Percentiles rank a stretch among this genome's conserved stretches.
Evolutionary conservation across 2,888 invertebrate genomes (phyloP).

Genomic region (Adelognathus sp.): DNA sequence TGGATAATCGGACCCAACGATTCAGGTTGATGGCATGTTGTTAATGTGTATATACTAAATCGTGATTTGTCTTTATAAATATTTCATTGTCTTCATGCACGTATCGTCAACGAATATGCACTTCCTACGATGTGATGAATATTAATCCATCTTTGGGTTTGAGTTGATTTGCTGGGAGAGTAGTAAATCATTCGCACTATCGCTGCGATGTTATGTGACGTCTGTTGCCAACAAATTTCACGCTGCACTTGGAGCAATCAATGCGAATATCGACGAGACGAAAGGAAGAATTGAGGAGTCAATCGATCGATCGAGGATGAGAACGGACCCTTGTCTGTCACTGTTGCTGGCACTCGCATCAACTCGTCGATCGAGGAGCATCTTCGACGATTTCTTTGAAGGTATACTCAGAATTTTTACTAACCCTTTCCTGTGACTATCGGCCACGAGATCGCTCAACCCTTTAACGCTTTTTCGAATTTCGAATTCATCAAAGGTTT

Average conservation of each 20-base stretch:
- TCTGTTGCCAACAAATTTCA: not conserved
- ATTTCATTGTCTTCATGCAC: too few species aligned
- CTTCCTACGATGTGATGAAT: not conserved
- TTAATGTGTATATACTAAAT: too few species aligned
- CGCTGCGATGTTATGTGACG: not conserved
- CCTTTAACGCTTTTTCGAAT: not conserved
- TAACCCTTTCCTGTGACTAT: not conserved
- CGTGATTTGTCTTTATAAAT: too few species aligned
- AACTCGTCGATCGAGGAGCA: not conserved
- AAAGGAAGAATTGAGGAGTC: not conserved
- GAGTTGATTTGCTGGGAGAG: not conserved
- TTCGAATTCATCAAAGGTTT: not conserved
- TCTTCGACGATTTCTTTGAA: not conserved
- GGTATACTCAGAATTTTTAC: conserved; percentile 4
- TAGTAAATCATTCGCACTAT: not conserved
- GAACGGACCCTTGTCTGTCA: conserved; percentile 7
- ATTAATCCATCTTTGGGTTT: not conserved
- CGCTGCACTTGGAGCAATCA: not conserved
- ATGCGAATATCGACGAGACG: not conserved
- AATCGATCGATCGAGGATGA: conserved; percentile 17
- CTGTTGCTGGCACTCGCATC: conserved; percentile 27
- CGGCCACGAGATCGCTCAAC: not conserved
- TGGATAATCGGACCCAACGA: too few species aligned
- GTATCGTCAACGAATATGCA: too few species aligned
- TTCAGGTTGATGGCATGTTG: too few species aligned